Conservation (phyloP, 2,797 vertebrate species). For the Scyliorhinus canicula region DNA sequence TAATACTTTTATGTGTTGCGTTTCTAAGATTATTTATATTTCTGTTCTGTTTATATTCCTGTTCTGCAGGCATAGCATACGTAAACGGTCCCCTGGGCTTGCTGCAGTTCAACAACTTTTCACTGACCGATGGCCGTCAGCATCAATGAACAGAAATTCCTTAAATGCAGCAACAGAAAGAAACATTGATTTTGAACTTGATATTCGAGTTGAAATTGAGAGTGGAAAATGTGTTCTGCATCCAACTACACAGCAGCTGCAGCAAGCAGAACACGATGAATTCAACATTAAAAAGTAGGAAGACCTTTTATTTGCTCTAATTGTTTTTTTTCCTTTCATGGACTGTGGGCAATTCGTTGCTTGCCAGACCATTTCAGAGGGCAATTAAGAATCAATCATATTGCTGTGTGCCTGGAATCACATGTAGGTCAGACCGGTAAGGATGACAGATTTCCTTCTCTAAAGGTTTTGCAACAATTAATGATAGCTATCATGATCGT, state of each 20-base stretch:
- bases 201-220: slow-evolving; percentile 96
- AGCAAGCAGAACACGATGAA: slow-evolving; percentile 85
- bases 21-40: not conserved
- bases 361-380: no score
- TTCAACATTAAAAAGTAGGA: slow-evolving; percentile 73
- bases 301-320: not conserved
- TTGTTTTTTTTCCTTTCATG: not conserved
- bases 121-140: slow-evolving; percentile 84
- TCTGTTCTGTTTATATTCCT: no score
- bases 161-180: slow-evolving; percentile 75
- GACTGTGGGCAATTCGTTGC: no score
- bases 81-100: slow-evolving; percentile 80
- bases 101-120: slow-evolving; percentile 88
- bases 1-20: not conserved
- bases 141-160: slow-evolving; percentile 68
- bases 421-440: no score
- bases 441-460: no score
- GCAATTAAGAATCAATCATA: no score
- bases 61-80: slow-evolving; percentile 64
- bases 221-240: slow-evolving; percentile 95
- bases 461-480: no score
- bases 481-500: no score
- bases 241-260: slow-evolving; percentile 79
- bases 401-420: no score
- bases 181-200: slow-evolving; percentile 98